Evolutionary conservation across 2,113 vertebrate species (phyloP).

Genomic region (Cyanoderma ruficeps): DNA sequence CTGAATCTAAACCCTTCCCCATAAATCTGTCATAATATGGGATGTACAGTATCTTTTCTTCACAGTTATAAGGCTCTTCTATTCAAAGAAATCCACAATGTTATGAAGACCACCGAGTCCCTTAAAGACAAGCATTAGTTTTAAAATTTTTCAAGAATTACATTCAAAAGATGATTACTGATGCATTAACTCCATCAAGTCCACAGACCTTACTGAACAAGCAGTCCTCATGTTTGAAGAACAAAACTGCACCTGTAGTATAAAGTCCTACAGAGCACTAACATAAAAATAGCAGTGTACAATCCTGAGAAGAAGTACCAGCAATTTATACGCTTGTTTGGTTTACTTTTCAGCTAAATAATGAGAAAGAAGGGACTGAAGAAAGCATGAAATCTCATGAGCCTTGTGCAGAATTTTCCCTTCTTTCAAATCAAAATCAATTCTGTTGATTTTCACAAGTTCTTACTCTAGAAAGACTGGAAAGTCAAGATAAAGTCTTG

Average conservation of each 20-base stretch:
- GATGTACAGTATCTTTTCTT: not conserved
- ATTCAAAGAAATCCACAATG: not conserved
- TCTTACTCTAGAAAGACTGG: not conserved
- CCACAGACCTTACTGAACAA: not conserved
- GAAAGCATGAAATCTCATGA: not conserved
- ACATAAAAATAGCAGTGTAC: not conserved
- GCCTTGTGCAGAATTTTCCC: not conserved
- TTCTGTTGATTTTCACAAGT: not conserved
- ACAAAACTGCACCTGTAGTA: not conserved
- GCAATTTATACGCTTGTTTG: not conserved
- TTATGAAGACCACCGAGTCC: not conserved
- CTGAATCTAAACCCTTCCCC: not conserved
- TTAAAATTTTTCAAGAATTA: not conserved
- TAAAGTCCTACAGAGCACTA: not conserved
- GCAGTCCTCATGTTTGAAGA: not conserved
- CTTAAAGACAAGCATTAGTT: not conserved
- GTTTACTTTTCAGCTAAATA: not conserved
- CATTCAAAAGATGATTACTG: not conserved
- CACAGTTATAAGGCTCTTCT: not conserved
- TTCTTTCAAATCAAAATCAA: not conserved
- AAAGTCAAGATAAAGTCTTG: not conserved
- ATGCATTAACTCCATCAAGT: not conserved
- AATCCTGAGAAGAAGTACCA: not conserved
- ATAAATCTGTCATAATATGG: not conserved
- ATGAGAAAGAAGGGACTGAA: not conserved